Evolutionary conservation across 2,113 vertebrate genomes (phyloP).

Genomic region (Meleagris gallopavo): DNA sequence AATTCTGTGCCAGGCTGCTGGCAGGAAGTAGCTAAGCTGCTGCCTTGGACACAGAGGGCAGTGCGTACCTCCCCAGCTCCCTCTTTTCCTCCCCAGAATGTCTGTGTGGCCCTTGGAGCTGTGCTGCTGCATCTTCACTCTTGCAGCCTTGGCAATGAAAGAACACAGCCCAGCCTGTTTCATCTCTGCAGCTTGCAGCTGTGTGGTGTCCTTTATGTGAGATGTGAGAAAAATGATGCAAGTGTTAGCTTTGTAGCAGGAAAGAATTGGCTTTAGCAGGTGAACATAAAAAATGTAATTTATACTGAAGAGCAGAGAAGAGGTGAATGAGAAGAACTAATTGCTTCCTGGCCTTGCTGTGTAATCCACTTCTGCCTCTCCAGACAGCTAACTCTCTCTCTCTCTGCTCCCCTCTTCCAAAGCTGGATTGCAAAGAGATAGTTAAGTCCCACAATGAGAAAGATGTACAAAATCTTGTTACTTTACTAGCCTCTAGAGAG

Average conservation of each 20-base stretch:
- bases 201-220: background rate
- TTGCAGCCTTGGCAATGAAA: background rate
- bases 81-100: background rate
- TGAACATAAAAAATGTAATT: background rate
- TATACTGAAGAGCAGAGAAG: background rate
- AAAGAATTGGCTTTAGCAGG: background rate
- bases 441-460: background rate
- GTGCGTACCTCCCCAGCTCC: background rate
- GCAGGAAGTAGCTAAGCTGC: constrained; percentile 48
- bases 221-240: background rate
- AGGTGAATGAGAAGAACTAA: background rate
- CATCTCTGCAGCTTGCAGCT: background rate
- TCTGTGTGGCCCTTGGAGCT: constrained; percentile 36
- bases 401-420: background rate
- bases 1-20: constrained; percentile 47
- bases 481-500: background rate
- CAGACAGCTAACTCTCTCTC: background rate
- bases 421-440: background rate
- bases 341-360: background rate
- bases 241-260: background rate
- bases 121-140: background rate
- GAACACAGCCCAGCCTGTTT: background rate
- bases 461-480: background rate
- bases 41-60: constrained; percentile 22
- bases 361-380: background rate